Evolutionary conservation across 2,797 vertebrate species (phyloP).

Genomic region (Silurus lanzhouensis): DNA sequence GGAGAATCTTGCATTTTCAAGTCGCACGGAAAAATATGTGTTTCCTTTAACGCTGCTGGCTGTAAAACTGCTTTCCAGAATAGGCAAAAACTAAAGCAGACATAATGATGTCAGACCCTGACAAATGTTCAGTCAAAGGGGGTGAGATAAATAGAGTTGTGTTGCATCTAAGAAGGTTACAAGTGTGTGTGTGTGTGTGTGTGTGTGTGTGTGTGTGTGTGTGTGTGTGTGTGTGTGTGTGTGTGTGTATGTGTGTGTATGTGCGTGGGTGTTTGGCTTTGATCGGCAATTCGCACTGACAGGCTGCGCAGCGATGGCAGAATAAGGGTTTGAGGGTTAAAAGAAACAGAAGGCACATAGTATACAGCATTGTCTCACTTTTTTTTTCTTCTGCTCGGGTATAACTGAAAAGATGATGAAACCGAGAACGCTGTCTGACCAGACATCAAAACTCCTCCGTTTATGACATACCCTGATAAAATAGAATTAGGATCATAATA

Average conservation of each 20-base stretch:
- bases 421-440: background rate
- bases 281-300: conserved; percentile 33
- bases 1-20: background rate
- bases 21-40: background rate
- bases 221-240: conserved; percentile 1
- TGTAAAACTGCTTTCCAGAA: conserved; percentile 6
- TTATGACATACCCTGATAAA: no score
- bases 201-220: conserved; percentile 7
- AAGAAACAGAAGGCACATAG: conserved; percentile 1
- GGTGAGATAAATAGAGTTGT: conserved; percentile 33
- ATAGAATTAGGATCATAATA: no score
- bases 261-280: background rate
- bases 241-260: background rate
- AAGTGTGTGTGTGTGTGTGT: background rate
- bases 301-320: background rate
- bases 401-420: background rate
- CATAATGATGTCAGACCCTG: conserved; percentile 23
- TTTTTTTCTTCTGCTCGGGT: background rate
- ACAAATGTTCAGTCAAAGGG: conserved; percentile 34
- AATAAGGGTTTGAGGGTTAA: background rate
- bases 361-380: background rate
- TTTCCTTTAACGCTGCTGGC: background rate
- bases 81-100: conserved; percentile 5
- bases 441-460: background rate
- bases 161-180: background rate